A percentile compares a stretch with the other conserved stretches of the same genome.
phyloP scores from a whole-genome alignment of 2,888 invertebrate genomes.

The Tetramorium bicarinatum region DNA sequence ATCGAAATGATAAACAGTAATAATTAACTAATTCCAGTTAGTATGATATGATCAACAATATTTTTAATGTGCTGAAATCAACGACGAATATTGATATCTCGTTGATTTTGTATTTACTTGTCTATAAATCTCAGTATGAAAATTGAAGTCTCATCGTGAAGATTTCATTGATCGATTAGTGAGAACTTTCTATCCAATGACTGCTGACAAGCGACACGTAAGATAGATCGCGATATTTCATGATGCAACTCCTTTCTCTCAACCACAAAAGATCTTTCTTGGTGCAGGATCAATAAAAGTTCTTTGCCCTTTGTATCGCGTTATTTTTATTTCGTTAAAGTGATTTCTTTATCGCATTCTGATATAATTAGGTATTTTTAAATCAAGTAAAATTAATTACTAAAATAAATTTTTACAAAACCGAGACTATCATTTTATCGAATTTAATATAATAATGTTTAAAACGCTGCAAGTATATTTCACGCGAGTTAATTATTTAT shows the following conservation, averaged over 20 bases:
- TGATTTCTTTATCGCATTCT: not conserved
- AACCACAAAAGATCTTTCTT: conserved; percentile 47
- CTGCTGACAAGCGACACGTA: conserved; percentile 38
- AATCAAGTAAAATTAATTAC: not conserved
- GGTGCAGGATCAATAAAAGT: conserved; percentile 22
- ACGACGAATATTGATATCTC: not conserved
- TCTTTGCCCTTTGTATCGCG: not conserved
- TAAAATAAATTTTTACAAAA: not conserved
- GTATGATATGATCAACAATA: not conserved
- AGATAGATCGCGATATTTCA: conserved; percentile 38
- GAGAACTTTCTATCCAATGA: conserved; percentile 43
- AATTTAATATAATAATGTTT: not conserved
- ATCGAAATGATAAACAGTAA: not conserved
- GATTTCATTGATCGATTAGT: conserved; percentile 51
- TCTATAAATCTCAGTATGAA: conserved; percentile 1
- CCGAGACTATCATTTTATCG: not conserved
- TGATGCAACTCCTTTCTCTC: conserved; percentile 62
- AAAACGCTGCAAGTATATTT: not conserved
- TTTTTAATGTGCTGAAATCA: not conserved
- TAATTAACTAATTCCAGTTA: not conserved
- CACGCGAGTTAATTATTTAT: not conserved
- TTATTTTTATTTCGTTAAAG: conserved; percentile 4
- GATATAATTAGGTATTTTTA: not conserved
- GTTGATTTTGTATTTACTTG: not conserved
- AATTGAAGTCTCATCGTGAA: conserved; percentile 23